These are phyloP conservation scores for Cydia splendana DNA, from an alignment of 1,140 invertebrate genomes.

Conservation along the genomic window DNA sequence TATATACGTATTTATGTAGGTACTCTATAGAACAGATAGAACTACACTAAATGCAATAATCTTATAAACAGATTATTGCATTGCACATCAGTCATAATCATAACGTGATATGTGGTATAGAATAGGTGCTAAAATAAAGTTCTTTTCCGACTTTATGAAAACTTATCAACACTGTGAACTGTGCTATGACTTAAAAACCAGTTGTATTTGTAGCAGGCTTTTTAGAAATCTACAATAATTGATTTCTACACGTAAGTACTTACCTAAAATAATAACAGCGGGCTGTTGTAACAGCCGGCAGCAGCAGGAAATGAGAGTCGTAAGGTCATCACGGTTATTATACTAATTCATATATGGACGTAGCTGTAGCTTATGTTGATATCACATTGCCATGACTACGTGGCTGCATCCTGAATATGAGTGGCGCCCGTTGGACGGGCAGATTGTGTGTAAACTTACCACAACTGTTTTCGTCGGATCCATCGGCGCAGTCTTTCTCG, in stretches of 20 bases:
- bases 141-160: background rate
- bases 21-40: no score
- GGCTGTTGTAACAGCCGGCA: background rate
- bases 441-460: slow-evolving; percentile 83
- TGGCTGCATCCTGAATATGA: background rate
- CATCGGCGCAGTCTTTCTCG: slow-evolving; percentile 93
- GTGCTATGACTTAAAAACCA: background rate
- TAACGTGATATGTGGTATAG: background rate
- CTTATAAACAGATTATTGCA: no score
- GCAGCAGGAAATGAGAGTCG: background rate
- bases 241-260: background rate
- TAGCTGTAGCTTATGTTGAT: background rate
- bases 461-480: slow-evolving; percentile 95
- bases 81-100: no score
- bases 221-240: background rate
- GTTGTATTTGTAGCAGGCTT: background rate
- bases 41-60: no score
- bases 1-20: no score
- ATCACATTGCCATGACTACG: background rate
- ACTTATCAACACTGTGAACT: background rate
- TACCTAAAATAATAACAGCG: background rate
- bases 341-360: slow-evolving; percentile 17
- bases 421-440: background rate
- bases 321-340: slow-evolving; percentile 21
- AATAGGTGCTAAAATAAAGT: background rate